phyloP scores from a whole-genome alignment of 1,140 invertebrate species.

The Aphelinus certus region DNA sequence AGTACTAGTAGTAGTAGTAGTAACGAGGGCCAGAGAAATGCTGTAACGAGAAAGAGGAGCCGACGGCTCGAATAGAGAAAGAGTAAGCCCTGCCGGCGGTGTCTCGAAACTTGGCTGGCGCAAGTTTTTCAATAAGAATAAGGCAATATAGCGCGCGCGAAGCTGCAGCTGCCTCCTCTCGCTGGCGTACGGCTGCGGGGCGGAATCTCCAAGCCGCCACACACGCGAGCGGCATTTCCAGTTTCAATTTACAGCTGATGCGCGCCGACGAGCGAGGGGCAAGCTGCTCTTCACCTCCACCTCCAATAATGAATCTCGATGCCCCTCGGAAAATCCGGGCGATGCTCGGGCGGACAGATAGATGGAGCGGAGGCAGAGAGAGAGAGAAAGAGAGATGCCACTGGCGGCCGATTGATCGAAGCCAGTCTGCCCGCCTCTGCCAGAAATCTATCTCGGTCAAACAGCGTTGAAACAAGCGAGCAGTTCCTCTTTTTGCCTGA shows the following conservation, averaged over 20 bases:
- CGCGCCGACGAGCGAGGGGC: neutral
- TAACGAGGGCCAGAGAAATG: too few relatives aligned
- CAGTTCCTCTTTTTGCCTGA: too few relatives aligned
- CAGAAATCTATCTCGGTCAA: conserved; percentile 41
- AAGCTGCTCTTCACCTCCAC: conserved; percentile 9
- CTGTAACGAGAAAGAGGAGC: too few relatives aligned
- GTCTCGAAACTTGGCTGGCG: conserved; percentile 27
- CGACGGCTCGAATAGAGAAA: neutral
- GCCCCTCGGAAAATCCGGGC: conserved; percentile 19
- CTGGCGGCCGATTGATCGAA: conserved; percentile 38
- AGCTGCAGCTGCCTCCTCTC: neutral
- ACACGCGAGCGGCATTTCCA: conserved; percentile 2
- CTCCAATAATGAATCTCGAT: conserved; percentile 37
- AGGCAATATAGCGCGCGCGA: conserved; percentile 24
- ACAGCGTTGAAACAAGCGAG: conserved; percentile 40
- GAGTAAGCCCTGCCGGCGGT: conserved; percentile 5
- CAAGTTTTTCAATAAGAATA: conserved; percentile 41
- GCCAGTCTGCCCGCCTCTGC: conserved; percentile 35
- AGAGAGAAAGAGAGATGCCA: neutral
- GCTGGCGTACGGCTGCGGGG: too few relatives aligned
- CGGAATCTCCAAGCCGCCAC: too few relatives aligned
- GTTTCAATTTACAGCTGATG: conserved; percentile 30
- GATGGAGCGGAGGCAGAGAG: neutral
- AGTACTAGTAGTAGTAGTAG: too few relatives aligned
- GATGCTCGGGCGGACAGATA: neutral